phyloP scores from a whole-genome alignment of 2,888 invertebrate species.

The Chaitophorus viminalis region DNA sequence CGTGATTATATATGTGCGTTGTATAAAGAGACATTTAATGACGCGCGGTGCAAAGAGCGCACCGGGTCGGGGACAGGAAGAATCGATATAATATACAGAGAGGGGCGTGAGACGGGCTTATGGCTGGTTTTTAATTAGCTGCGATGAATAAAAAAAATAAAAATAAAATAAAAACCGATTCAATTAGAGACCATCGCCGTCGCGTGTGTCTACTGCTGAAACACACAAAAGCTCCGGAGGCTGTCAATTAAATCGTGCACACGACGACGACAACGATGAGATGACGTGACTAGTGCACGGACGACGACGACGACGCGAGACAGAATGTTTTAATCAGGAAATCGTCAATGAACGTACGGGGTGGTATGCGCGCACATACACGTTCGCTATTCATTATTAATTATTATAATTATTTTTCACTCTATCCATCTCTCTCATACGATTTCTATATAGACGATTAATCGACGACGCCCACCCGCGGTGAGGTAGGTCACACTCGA shows the following conservation, averaged over 20 bases:
- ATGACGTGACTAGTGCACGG: background rate
- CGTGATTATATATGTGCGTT: slow-evolving; percentile 14
- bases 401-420: background rate
- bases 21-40: slow-evolving; percentile 30
- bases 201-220: slow-evolving; percentile 10
- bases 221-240: slow-evolving; percentile 49
- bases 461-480: background rate
- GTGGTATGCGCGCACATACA: background rate
- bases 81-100: background rate
- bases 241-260: slow-evolving; percentile 51
- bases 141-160: background rate
- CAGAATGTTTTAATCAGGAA: slow-evolving; percentile 59
- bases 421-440: no score
- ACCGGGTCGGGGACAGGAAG: background rate
- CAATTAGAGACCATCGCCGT: slow-evolving; percentile 40
- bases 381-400: background rate
- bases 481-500: background rate
- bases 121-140: slow-evolving; percentile 45
- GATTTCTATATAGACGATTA: no score
- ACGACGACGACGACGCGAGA: background rate
- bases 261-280: background rate
- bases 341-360: slow-evolving; percentile 39
- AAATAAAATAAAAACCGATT: slow-evolving; percentile 35
- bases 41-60: background rate
- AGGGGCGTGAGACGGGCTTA: background rate